A percentile compares a stretch with the other conserved stretches of the same genome.
These are phyloP conservation scores for Melolontha melolontha DNA, from an alignment of 2,888 invertebrate species.

Conservation along the genomic window DNA sequence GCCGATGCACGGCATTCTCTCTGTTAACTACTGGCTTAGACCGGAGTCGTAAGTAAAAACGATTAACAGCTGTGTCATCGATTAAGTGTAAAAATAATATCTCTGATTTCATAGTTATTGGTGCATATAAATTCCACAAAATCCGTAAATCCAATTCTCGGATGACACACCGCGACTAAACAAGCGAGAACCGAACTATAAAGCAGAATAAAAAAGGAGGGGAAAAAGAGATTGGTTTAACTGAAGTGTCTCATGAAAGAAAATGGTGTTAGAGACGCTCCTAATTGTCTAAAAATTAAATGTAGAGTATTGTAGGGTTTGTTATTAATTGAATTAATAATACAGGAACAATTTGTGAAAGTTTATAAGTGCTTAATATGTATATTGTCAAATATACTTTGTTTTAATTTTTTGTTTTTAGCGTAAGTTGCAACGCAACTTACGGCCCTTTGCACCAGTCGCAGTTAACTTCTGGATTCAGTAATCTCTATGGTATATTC, in stretches of 20 bases:
- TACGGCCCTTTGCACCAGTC: too few species aligned
- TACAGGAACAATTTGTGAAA: too few species aligned
- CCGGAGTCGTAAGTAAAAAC: slow-evolving; percentile 11
- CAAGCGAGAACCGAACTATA: slow-evolving; percentile 12
- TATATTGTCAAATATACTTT: too few species aligned
- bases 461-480: too few species aligned
- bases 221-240: slow-evolving; percentile 29
- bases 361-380: too few species aligned
- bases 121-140: slow-evolving; percentile 40
- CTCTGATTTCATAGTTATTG: slow-evolving; percentile 34
- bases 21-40: background rate
- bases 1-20: background rate
- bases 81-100: slow-evolving; percentile 38
- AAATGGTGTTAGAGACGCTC: background rate
- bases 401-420: too few species aligned
- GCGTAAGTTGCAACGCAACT: too few species aligned
- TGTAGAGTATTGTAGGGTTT: too few species aligned
- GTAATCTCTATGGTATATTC: too few species aligned
- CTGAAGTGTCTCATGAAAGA: slow-evolving; percentile 12
- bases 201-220: background rate
- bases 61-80: slow-evolving; percentile 34
- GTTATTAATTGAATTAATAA: too few species aligned
- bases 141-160: slow-evolving; percentile 29
- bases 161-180: slow-evolving; percentile 22
- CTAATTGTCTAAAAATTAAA: background rate